These are phyloP conservation scores for Rhegmatorhina hoffmannsi DNA, from an alignment of 2,113 vertebrate species.

Conservation along the genomic window DNA sequence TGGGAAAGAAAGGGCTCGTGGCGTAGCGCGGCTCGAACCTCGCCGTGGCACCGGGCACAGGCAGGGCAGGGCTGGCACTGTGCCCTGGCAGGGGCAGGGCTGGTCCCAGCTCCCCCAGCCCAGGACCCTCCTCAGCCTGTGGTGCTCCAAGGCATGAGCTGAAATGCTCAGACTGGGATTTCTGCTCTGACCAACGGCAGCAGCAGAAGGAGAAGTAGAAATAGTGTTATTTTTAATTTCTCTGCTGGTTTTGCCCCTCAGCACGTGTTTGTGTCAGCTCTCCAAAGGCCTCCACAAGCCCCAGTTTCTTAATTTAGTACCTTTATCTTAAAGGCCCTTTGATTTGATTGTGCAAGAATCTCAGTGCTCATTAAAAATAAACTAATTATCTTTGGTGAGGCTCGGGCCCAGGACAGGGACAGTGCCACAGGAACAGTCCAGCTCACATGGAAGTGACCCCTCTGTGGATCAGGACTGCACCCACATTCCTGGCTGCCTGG, in stretches of 20 bases:
- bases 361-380: slow-evolving; percentile 53
- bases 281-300: not conserved
- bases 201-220: not conserved
- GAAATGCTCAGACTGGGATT: not conserved
- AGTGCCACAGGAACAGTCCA: not conserved
- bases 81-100: not conserved
- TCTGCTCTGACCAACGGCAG: not conserved
- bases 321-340: slow-evolving; percentile 48
- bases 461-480: not conserved
- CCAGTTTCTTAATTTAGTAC: slow-evolving; percentile 51
- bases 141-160: not conserved
- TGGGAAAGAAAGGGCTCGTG: slow-evolving; percentile 68
- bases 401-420: not conserved
- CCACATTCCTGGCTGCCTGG: not conserved
- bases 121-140: not conserved
- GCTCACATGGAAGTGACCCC: not conserved
- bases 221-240: not conserved
- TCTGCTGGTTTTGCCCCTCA: not conserved
- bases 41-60: slow-evolving; percentile 36
- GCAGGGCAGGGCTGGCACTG: slow-evolving; percentile 11
- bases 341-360: slow-evolving; percentile 47
- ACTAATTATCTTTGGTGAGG: slow-evolving; percentile 32
- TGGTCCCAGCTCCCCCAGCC: not conserved
- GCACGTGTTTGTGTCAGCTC: not conserved
- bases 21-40: slow-evolving; percentile 65